These are phyloP conservation scores for Calliopsis andreniformis DNA, from an alignment of 1,140 invertebrate genomes.

Conservation along the genomic window DNA sequence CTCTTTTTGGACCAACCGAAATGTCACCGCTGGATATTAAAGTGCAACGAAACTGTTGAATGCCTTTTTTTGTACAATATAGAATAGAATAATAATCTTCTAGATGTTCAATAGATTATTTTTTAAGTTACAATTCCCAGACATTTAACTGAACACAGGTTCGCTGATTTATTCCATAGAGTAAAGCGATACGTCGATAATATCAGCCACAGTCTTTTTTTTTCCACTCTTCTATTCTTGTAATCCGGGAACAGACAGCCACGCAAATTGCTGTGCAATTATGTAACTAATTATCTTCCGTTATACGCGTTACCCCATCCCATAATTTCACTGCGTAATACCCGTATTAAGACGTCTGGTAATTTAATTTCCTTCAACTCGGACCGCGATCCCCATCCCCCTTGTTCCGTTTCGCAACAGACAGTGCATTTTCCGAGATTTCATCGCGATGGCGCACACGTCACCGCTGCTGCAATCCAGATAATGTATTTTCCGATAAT, in stretches of 20 bases:
- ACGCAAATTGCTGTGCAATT: constrained; percentile 23
- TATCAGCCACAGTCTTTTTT: neutral
- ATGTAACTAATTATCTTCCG: constrained; percentile 36
- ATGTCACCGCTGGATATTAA: too few relatives aligned
- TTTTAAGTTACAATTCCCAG: too few relatives aligned
- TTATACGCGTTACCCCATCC: neutral
- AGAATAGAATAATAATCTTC: too few relatives aligned
- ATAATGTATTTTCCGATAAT: constrained; percentile 51
- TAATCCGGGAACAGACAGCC: constrained; percentile 11
- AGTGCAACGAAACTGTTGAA: too few relatives aligned
- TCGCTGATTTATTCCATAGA: neutral
- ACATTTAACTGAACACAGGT: too few relatives aligned
- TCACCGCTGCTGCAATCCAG: neutral
- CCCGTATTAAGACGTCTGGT: constrained; percentile 39
- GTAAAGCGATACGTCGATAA: constrained; percentile 5
- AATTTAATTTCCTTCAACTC: constrained; percentile 49
- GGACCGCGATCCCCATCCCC: neutral
- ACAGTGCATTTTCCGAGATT: constrained; percentile 22
- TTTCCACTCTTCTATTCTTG: neutral
- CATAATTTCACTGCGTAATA: constrained; percentile 16
- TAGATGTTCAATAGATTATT: neutral
- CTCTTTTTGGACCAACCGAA: too few relatives aligned
- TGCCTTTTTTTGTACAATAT: too few relatives aligned
- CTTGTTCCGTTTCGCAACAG: constrained; percentile 6
- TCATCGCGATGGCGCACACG: constrained; percentile 29